Percentiles rank a stretch among this genome's conserved stretches.
These are phyloP conservation scores for Lepidocolaptes lacrymiger DNA, from an alignment of 2,797 vertebrate species.

Conservation along the genomic window DNA sequence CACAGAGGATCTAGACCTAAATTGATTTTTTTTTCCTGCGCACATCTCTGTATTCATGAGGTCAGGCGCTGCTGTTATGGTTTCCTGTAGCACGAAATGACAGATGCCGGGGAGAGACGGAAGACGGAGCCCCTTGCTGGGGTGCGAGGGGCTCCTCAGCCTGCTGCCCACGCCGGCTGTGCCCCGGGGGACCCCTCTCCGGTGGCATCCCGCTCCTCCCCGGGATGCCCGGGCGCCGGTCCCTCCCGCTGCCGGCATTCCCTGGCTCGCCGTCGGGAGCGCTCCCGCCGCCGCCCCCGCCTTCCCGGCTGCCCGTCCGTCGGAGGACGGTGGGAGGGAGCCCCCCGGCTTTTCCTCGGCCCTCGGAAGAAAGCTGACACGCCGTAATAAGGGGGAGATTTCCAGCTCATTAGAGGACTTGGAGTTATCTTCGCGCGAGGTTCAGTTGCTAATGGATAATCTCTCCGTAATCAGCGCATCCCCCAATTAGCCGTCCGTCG, in stretches of 20 bases:
- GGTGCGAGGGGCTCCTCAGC: neutral
- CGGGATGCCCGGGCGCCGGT: neutral
- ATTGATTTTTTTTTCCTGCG: slow-evolving; percentile 34
- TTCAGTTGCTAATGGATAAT: neutral
- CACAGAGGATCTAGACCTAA: slow-evolving; percentile 34
- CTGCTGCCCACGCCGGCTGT: neutral
- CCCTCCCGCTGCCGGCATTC: neutral
- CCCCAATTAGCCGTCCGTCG: neutral
- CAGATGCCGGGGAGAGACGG: neutral
- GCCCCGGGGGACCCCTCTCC: neutral
- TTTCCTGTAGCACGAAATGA: neutral
- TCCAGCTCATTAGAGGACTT: neutral
- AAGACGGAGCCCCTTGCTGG: neutral
- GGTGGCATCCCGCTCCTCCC: neutral
- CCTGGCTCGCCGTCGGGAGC: rapidly evolving
- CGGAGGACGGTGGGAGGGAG: neutral
- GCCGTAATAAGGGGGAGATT: neutral
- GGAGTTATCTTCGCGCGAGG: neutral
- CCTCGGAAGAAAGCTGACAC: neutral
- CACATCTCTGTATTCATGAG: slow-evolving; percentile 45
- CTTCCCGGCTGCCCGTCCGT: neutral
- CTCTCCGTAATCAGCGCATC: neutral
- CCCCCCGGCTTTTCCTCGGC: neutral
- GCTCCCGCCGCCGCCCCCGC: neutral
- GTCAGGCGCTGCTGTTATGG: neutral